Base-by-base conservation (phyloP, 2,113 vertebrate species). In the Sapayoa aenigma region DNA sequence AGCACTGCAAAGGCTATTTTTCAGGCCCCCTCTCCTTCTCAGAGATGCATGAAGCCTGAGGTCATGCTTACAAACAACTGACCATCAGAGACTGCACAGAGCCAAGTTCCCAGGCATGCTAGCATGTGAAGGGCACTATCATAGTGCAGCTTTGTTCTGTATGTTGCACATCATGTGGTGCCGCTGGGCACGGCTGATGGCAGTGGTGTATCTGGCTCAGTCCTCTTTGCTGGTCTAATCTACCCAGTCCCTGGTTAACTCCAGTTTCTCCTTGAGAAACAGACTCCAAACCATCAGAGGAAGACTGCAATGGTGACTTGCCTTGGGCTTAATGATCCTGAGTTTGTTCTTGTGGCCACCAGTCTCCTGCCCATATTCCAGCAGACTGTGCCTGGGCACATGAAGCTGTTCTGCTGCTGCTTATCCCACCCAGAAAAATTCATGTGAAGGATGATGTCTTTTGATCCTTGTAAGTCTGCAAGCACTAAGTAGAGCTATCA, bases 111-210 rank as follows among this genome's bases (percentile, higher is more conserved):
- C 82, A 89, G 59, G 30, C 79, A 71, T 68, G 39, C 50, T 53
- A 60, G 24, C 82, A 30, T 15, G 39, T 56, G 79, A 94, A 63
- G 33, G 71, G 23, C 49, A 9, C 65, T 72, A n/a, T 90, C 68
- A 88, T 84, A 86, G 67, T 9, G 24, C 33, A 24, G 53, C 87
- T 95, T 94, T 95, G 87, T 86, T 91, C 82, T 52, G 30, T 8
- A 4, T 14, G 31, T 7, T 60, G 44, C 30, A 63, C 79, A 47
- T 24, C 2, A 10, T 4, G 0, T 52, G 72, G 37, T 82, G 83
- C 90, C 2, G 1, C 52, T 6, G 60, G 68, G 68, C 76, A 68
- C 6, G 8, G 60, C 75, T n/a, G 85, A 53, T 0, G 5, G 52
- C 50, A 79, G 75, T 0, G 0, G 67, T 2, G 6, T 39, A 49